Evolutionary conservation across 2,888 invertebrate genomes (phyloP).

Genomic region (Oscheius onirici): DNA sequence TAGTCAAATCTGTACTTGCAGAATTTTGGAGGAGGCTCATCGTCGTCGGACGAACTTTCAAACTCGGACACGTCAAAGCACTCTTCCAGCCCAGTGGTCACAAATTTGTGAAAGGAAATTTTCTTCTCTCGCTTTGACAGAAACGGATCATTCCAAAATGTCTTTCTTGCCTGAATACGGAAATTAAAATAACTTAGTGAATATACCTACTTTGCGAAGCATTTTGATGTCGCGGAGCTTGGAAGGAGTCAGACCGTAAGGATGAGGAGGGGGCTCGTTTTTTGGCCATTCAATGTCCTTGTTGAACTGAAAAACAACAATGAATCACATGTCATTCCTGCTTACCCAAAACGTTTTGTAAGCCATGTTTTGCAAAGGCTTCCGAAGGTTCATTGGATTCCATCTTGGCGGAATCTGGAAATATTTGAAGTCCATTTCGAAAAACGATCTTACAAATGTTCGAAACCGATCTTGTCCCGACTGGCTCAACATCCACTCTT

Average conservation of each 20-base stretch:
- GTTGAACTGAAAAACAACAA: conserved; percentile 1
- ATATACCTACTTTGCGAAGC: not conserved
- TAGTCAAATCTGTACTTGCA: not conserved
- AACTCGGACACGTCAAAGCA: not conserved
- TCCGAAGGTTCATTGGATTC: not conserved
- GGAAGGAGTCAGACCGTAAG: not conserved
- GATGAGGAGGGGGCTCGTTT: not conserved
- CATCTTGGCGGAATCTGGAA: not conserved
- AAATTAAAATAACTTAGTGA: not conserved
- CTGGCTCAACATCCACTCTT: too few relatives aligned
- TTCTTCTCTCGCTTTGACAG: conserved; percentile 24
- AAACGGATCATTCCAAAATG: not conserved
- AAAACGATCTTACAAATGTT: not conserved
- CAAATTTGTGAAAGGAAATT: conserved; percentile 3
- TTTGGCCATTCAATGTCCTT: conserved; percentile 17
- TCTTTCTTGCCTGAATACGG: not conserved
- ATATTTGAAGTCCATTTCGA: not conserved
- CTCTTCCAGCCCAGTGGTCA: conserved; percentile 4
- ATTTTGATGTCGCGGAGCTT: conserved; percentile 3
- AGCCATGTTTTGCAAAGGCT: conserved; percentile 19
- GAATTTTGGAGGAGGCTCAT: conserved; percentile 16
- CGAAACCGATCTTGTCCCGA: too few relatives aligned
- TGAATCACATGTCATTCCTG: not conserved
- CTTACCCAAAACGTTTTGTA: conserved; percentile 17
- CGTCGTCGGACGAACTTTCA: conserved; percentile 12